Evolutionary conservation across 2,797 vertebrate species (phyloP), one percentile per base, ranked within the genome.

Genomic region (Ctenochaetus hawaiiensis): DNA sequence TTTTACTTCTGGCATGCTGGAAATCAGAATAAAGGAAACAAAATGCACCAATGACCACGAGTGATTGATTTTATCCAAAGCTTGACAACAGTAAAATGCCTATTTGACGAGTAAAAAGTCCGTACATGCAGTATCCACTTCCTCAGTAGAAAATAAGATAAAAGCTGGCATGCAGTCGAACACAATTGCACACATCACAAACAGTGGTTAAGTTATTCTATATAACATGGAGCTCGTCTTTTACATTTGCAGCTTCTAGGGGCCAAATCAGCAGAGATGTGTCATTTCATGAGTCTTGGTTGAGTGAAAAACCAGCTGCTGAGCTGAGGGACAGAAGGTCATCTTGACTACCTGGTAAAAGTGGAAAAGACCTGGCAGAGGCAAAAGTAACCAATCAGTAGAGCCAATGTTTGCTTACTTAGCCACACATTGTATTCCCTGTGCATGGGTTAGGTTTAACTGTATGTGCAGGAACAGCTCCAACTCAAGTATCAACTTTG

Each of bases 121-220:
- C 67, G 67, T 85, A 85, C 86, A 90, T 82, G 87, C 82, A 78
- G 68, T 89, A 82, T 62, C 72, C 82, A 81, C 75, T 73, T 91
- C 67, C 83, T 87, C 75, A 13, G 57, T 78, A 65, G 54, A 81
- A 83, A 83, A 90, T 79, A 74, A 87, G 83, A 92, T 89, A 80
- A 83, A 88, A 81, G 71, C 83, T 91, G 91, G 81, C 89, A 89
- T 84, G 64, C 67, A 73, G 77, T 89, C 89, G 86, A 93, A 93
- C 90, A 87, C 89, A 92, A 91, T 87, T 92, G 91, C 87, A 92
- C 88, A 92, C 90, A 87, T 91, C 83, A 89, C 61, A 83, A 70
- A 82, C 17, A 81, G 65, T 52, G 9, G 64, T 64, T 59, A 70
- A 78, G 77, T 81, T 77, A 79, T 85, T 90, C 69, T 66, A 60